A percentile compares a stretch with the other conserved stretches of the same genome.
Conservation (phyloP, 2,797 vertebrate genomes). For the Cuniculus paca region DNA sequence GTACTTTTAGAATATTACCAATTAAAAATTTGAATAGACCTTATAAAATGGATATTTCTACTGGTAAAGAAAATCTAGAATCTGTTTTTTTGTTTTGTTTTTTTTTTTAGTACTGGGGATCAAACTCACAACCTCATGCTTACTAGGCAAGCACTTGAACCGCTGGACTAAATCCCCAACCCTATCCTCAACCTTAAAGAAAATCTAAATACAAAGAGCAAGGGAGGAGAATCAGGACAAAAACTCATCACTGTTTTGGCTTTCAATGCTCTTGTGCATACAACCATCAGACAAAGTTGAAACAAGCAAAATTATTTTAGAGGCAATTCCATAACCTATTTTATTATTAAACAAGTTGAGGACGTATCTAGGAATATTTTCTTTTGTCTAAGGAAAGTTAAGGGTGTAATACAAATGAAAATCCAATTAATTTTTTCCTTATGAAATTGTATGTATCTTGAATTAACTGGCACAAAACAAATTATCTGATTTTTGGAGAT, state of each 20-base stretch:
- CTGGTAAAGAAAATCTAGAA: constrained; percentile 60
- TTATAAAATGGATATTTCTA: neutral
- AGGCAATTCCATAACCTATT: constrained; percentile 7
- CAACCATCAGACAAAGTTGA: neutral
- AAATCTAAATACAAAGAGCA: constrained; percentile 40
- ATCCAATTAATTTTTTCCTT: constrained; percentile 26
- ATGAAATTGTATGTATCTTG: constrained; percentile 4
- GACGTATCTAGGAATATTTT: constrained; percentile 17
- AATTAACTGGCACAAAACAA: constrained; percentile 55
- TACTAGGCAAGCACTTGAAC: no score
- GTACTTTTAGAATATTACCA: constrained; percentile 16
- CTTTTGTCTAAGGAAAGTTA: constrained; percentile 46
- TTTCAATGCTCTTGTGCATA: neutral
- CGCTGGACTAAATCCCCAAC: no score
- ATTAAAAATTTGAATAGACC: constrained; percentile 12
- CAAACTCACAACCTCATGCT: no score
- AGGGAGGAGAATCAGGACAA: constrained; percentile 12
- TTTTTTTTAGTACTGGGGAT: no score
- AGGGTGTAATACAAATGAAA: constrained; percentile 57
- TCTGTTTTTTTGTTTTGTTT: no score
- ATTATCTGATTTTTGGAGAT: constrained; percentile 41
- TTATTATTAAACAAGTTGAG: constrained; percentile 45
- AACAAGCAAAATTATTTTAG: constrained; percentile 52
- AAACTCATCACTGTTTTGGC: neutral
- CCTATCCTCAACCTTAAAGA: no score